Percentiles rank a stretch among this genome's conserved stretches.
Evolutionary conservation across 2,888 invertebrate genomes (phyloP).

Genomic region (Polia nebulosa): DNA sequence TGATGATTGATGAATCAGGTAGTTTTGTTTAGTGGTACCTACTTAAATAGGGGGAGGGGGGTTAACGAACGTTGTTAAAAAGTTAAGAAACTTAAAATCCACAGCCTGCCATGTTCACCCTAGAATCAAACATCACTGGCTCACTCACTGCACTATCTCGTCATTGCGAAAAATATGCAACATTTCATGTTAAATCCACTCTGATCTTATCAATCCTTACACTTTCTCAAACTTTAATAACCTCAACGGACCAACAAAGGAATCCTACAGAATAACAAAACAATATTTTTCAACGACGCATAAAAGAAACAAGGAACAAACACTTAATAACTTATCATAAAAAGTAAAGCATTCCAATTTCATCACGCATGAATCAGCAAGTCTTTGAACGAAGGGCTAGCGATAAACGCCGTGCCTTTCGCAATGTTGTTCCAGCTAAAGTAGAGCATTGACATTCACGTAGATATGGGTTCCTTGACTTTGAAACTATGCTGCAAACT

Average conservation of each 20-base stretch:
- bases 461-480: constrained; percentile 79
- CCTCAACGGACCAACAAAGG: constrained; percentile 5
- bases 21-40: no score
- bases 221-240: background rate
- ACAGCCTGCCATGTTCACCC: no score
- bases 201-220: constrained; percentile 22
- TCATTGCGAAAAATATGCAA: no score
- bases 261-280: background rate
- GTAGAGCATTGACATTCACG: constrained; percentile 73
- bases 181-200: constrained; percentile 19
- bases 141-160: no score
- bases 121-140: no score
- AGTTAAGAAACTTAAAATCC: no score
- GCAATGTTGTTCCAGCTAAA: constrained; percentile 73
- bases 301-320: constrained; percentile 61
- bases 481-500: constrained; percentile 57
- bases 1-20: no score
- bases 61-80: no score
- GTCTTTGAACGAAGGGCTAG: constrained; percentile 65
- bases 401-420: constrained; percentile 74
- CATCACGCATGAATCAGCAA: constrained; percentile 68
- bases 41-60: no score
- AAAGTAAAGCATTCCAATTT: constrained; percentile 62
- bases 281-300: constrained; percentile 39
- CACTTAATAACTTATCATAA: constrained; percentile 54